Conservation (phyloP, 2,113 vertebrate species). For the Petrocephalus zakoni region DNA sequence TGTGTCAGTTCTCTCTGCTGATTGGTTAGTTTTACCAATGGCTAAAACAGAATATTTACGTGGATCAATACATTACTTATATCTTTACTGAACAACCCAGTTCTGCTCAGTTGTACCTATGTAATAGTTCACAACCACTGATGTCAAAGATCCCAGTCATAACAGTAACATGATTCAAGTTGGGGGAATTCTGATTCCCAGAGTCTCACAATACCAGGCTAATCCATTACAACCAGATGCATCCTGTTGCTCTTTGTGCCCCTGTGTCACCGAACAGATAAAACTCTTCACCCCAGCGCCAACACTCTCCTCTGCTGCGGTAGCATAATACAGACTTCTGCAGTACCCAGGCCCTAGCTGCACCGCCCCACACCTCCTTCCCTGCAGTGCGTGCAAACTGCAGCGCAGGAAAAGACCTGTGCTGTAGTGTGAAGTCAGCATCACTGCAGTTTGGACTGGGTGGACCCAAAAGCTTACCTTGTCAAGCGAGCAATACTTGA, state of each 20-base stretch:
- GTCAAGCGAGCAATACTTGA: not conserved
- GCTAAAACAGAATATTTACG: not conserved
- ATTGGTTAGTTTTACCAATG: not conserved
- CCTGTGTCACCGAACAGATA: not conserved
- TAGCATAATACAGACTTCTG: not conserved
- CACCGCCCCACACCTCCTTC: not conserved
- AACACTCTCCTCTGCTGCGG: not conserved
- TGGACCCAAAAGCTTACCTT: not conserved
- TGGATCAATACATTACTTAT: not conserved
- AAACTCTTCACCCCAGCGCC: not conserved
- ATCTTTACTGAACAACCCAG: not conserved
- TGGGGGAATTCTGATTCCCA: not conserved
- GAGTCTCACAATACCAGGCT: not conserved
- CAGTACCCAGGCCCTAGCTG: not conserved
- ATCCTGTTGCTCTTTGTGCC: not conserved
- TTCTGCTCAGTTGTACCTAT: not conserved
- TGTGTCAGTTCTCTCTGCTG: not conserved
- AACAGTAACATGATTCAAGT: not conserved
- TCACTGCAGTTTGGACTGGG: not conserved
- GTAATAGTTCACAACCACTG: not conserved
- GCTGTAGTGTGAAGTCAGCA: constrained; percentile 9
- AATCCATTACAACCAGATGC: not conserved
- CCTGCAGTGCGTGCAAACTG: constrained; percentile 9
- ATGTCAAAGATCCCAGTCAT: not conserved
- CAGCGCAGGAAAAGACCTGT: not conserved